Evolutionary conservation across 2,797 vertebrate genomes (phyloP).

Genomic region (Ctenopoma kingsleyae): DNA sequence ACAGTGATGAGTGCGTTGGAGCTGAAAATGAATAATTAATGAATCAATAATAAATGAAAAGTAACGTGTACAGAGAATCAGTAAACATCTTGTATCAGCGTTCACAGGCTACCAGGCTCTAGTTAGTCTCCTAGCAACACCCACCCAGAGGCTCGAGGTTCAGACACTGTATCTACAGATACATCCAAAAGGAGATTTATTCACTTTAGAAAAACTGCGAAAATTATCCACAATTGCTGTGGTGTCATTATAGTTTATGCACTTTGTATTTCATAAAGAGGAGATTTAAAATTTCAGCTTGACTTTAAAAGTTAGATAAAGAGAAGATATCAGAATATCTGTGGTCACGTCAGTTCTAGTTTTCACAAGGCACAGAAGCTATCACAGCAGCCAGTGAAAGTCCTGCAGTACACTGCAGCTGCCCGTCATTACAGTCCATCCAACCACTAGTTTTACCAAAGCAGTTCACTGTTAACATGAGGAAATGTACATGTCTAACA

Average conservation of each 20-base stretch:
- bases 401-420: background rate
- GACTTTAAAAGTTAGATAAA: background rate
- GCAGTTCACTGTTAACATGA: background rate
- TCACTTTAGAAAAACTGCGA: background rate
- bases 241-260: background rate
- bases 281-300: background rate
- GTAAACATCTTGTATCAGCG: background rate
- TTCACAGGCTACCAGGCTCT: constrained; percentile 10
- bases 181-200: background rate
- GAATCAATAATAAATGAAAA: constrained; percentile 1
- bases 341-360: background rate
- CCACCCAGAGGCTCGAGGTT: constrained; percentile 7
- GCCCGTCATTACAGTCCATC: background rate
- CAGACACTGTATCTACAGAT: constrained; percentile 2
- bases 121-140: constrained; percentile 46
- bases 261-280: background rate
- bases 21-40: background rate
- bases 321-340: too few species aligned
- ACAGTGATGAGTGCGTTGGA: background rate
- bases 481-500: background rate
- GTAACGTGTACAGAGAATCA: background rate
- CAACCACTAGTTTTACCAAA: background rate
- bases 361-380: background rate
- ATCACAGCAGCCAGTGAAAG: too few species aligned
- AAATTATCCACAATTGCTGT: background rate